Evolutionary conservation across 2,888 invertebrate species (phyloP).

Genomic region (Silvanus unidentatus): DNA sequence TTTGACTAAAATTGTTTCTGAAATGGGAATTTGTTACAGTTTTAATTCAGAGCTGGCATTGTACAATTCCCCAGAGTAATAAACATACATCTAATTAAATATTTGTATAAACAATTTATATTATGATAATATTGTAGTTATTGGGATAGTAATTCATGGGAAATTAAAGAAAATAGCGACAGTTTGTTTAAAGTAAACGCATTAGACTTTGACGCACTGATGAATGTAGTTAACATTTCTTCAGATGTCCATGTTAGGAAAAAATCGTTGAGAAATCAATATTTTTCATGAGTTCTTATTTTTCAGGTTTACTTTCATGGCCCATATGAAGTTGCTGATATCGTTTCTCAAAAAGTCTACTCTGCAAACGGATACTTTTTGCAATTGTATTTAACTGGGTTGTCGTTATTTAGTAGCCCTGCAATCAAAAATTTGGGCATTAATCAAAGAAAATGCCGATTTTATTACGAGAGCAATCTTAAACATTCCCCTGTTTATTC

Average conservation of each 20-base stretch:
- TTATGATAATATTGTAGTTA: too few relatives aligned
- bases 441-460: slow-evolving; percentile 63
- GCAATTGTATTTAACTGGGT: slow-evolving; percentile 38
- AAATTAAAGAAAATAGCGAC: neutral
- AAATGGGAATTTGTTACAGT: slow-evolving; percentile 61
- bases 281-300: too few relatives aligned
- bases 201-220: neutral
- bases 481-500: slow-evolving; percentile 64
- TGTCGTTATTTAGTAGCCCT: slow-evolving; percentile 40
- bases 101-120: too few relatives aligned
- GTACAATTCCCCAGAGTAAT: slow-evolving; percentile 51
- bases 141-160: slow-evolving; percentile 1
- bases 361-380: slow-evolving; percentile 38
- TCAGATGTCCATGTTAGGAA: neutral
- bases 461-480: slow-evolving; percentile 59
- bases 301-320: slow-evolving; percentile 64
- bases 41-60: slow-evolving; percentile 58
- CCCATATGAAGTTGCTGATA: slow-evolving; percentile 61
- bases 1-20: slow-evolving; percentile 53
- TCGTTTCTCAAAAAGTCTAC: slow-evolving; percentile 48
- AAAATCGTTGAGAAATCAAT: neutral
- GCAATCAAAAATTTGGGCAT: slow-evolving; percentile 47
- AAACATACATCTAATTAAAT: neutral
- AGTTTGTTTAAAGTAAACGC: slow-evolving; percentile 2
- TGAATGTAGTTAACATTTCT: slow-evolving; percentile 5